Evolutionary conservation across 2,797 vertebrate species (phyloP), one percentile per base, ranked within the genome.

Genomic region (Sparidentex hasta): DNA sequence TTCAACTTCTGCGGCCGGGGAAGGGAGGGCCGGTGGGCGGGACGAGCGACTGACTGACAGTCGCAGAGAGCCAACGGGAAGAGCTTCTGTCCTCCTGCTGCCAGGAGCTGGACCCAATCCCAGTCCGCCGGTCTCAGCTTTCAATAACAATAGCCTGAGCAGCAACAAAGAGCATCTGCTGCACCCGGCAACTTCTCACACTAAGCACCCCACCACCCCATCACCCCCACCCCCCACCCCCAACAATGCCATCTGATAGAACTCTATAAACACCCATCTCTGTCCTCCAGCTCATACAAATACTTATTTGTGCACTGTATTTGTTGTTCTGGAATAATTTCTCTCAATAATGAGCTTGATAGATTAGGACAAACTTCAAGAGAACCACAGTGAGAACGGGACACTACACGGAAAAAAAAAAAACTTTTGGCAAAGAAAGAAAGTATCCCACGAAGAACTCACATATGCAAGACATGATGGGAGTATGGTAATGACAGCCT

Each of bases 1-100:
- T 84, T 93, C 93, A 97, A 97, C 96, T 97, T 97, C 94, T 92
- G 94, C 90, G 58, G 84, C 51, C 18, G 65, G 58, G 8, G 76
- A 69, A 81, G 86, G 65, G 59, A 75, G 63, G 23, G 13, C 29
- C 54, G 74, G 8, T 12, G 20, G 81, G 85, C 38, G 61, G 58
- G 73, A 29, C 55, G 14, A 20, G n/a, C 59, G 13, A 78, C 43
- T 77, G 89, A 83, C 54, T 51, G 86, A 87, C 86, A 88, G 41
- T 17, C 25, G 4, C 7, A 12, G 38, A 23, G 64, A 91, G 88
- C 97, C 97, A 98, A 97, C 97, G 83, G 88, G 72, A 84, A 64
- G 83, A 72, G 75, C 78, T 67, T 67, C 62, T 76, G 91, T 82
- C 90, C 85, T 90, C 88, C 90, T 80, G 92, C 94, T 56, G 88